Base-by-base conservation (phyloP, 92 coral and sea anemone genomes). In the Phenganax stokvisi region DNA sequence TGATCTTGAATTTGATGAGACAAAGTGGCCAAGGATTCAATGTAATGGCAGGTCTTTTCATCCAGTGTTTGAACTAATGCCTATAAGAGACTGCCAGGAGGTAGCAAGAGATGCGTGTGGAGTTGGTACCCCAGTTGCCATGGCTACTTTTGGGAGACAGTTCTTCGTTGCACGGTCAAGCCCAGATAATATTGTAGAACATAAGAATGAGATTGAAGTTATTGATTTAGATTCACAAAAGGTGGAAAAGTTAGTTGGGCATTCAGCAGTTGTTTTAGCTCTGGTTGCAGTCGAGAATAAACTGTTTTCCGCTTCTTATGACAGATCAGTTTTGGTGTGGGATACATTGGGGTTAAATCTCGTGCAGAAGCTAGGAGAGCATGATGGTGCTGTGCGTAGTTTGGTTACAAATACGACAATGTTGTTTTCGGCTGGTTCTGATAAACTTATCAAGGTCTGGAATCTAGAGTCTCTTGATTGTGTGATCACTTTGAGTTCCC, bases 241-340 rank as follows among this genome's bases (percentile, higher is more conserved):
- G 71, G 84, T 89, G 31, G 59, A 85, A 13, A 80, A 85, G 66
- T 82, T 94, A 13, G 81, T 88, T 62, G 98, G 98, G 12, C 98
- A 94, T 83, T 68, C 97, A 10, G 98, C 92, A 7, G 74, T 80
- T 52, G 81, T 94, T 57, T 71, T 94, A 75, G 80, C 92, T 6
- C 76, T 94, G 54, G 86, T 77, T 31, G 74, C 83, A 31, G 83
- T 66, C 16, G 56, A 59, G 25, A 82, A 79, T 29, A 88, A 87
- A 57, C 89, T 94, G 54, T 81, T 89, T 30, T 90, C 97, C 28
- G 92, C 96, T n/a, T 90, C 99, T 6, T 92, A 90, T 85, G 99
- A 96, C 60, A 88, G 86, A 85, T 85, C 89, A 56, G 68, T 92
- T 27, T 82, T 92, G 72, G 85, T 90, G 12, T 96, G 99, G 97